Evolutionary conservation across 2,888 invertebrate species (phyloP).

Genomic region (Drosophila mettleri): DNA sequence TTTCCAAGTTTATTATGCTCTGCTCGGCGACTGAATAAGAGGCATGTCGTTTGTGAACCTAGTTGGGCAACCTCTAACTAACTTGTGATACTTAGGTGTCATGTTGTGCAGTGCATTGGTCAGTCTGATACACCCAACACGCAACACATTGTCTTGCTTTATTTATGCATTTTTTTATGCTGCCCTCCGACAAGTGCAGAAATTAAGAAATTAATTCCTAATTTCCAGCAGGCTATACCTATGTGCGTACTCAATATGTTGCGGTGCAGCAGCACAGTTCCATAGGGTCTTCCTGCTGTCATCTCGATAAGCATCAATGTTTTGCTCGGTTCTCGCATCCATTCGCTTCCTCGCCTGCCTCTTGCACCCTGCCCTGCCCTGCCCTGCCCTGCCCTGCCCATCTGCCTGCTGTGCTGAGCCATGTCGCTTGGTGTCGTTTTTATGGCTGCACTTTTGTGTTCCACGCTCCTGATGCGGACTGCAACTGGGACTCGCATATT

Average conservation of each 20-base stretch:
- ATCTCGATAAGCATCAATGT: conserved; percentile 83
- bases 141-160: background rate
- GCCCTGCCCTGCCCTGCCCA: background rate
- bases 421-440: conserved; percentile 77
- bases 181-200: conserved; percentile 45
- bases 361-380: background rate
- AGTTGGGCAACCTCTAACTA: background rate
- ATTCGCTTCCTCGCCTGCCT: background rate
- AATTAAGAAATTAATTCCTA: conserved; percentile 74
- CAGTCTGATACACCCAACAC: background rate
- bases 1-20: conserved; percentile 22
- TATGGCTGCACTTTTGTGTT: conserved; percentile 81
- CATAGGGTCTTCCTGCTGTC: conserved; percentile 59
- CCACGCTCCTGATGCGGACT: conserved; percentile 42
- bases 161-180: background rate
- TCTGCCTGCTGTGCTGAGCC: conserved; percentile 46
- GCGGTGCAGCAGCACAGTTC: conserved; percentile 11
- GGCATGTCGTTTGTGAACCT: background rate
- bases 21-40: background rate
- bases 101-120: background rate
- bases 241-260: conserved; percentile 10
- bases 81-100: too few relatives aligned
- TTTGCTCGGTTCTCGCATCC: conserved; percentile 63
- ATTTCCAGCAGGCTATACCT: conserved; percentile 50
- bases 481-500: conserved; percentile 71